Percentiles rank a stretch among this genome's conserved stretches.
These are phyloP conservation scores for Helicoverpa armigera DNA, from an alignment of 1,140 invertebrate species.

Conservation along the genomic window DNA sequence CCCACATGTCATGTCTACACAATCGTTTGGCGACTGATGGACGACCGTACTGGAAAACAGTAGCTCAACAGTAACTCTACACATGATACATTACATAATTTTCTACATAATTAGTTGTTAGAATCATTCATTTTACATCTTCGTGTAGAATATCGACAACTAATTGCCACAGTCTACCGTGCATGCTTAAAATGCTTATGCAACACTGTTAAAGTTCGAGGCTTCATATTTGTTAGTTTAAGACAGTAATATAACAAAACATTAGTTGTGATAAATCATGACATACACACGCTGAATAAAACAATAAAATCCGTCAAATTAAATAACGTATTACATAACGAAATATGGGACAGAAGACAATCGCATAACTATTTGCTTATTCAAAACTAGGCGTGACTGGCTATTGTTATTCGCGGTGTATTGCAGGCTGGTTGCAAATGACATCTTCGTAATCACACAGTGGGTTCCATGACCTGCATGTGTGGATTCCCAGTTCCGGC, in stretches of 20 bases:
- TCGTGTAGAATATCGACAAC: conserved; percentile 29
- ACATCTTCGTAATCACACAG: conserved; percentile 71
- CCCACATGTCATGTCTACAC: conserved; percentile 37
- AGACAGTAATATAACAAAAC: conserved; percentile 41
- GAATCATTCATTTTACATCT: conserved; percentile 10
- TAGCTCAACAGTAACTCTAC: no score
- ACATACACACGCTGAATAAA: not conserved
- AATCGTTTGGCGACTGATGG: conserved; percentile 46
- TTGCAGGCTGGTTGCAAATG: conserved; percentile 69
- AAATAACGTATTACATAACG: conserved; percentile 61
- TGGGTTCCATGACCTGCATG: conserved; percentile 70
- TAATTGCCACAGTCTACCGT: conserved; percentile 23
- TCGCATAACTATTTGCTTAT: conserved; percentile 62
- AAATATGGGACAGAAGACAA: conserved; percentile 60
- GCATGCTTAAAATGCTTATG: conserved; percentile 17
- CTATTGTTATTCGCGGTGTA: conserved; percentile 66
- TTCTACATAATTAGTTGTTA: conserved; percentile 20
- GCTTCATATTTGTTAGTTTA: conserved; percentile 22
- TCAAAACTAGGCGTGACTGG: conserved; percentile 66
- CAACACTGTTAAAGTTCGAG: conserved; percentile 24
- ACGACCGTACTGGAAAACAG: conserved; percentile 13
- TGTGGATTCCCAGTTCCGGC: conserved; percentile 63
- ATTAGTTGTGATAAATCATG: conserved; percentile 30
- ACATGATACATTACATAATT: conserved; percentile 36
- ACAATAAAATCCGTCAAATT: conserved; percentile 44